Base-by-base conservation (phyloP, 2,888 invertebrate species). In the Orchesellides sinensis region DNA sequence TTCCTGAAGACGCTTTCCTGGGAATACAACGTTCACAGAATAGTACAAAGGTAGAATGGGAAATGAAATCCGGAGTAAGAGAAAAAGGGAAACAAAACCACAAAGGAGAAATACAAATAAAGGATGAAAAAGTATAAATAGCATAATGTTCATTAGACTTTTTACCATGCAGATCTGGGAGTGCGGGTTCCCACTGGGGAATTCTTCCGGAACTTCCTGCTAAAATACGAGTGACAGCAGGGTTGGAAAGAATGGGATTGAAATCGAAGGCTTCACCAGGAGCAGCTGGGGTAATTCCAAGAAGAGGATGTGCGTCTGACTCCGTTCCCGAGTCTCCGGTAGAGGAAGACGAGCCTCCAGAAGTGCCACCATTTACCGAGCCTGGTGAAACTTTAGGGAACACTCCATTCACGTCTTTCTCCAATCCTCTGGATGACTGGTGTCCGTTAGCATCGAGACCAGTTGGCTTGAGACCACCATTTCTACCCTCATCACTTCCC, bases 151-250 rank as follows among this genome's bases (percentile, higher is more conserved):
- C 63, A 54, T 70, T 84, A 83, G 85, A 84, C 74, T 79, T 83
- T n/a, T 86, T 87, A 88, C 88, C 88, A 86, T 87, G 88, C 81
- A 88, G 85, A 86, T 88, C 88, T 82, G 88, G 85, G 68, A 88
- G 85, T 45, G 87, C 85, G 17, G 88, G 88, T 70, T 87, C 88
- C 88, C 88, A 88, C 84, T 87, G 87, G 83, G 87, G 89, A 83
- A 86, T 87, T 85, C 87, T 84, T 65, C 96, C 96, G 89, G 95
- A 96, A 68, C 96, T 95, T 0, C 96, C 96, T 66, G 95, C 95
- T 25, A 96, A 91, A 89, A 96, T 96, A 74, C 96, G 92, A 2
- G 95, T 94, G 87, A 96, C 96, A 86, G 95, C 95, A 2, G 96
- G 95, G 88, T 95, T 94, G 89, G 94, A 94, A 74, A 95, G 92